Evolutionary conservation across 2,888 invertebrate species (phyloP).

Genomic region (Zaprionus obscuricornis): DNA sequence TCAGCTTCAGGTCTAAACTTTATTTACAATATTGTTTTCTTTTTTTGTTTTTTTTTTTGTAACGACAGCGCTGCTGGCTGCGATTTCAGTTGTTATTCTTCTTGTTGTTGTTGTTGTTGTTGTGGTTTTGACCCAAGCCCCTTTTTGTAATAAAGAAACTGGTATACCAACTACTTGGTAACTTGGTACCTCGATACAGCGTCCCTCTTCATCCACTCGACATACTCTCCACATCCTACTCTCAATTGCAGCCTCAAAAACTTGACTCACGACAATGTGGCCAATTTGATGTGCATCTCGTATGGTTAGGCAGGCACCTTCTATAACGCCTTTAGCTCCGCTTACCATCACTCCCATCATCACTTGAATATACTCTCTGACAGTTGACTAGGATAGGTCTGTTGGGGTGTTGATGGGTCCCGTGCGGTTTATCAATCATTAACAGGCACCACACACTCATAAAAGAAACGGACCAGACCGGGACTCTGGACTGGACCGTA

Average conservation of each 20-base stretch:
- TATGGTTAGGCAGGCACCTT: neutral
- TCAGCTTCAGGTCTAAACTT: conserved; percentile 72
- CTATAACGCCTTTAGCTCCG: neutral
- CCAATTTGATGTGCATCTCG: conserved; percentile 76
- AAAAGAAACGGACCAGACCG: too few relatives aligned
- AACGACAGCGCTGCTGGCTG: conserved; percentile 55
- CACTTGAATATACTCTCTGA: too few relatives aligned
- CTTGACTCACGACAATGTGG: conserved; percentile 69
- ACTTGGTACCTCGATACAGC: conserved; percentile 38
- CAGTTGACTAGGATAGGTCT: conserved; percentile 8
- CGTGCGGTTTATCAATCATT: conserved; percentile 77
- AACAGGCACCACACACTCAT: conserved; percentile 58
- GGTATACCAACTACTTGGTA: conserved; percentile 65
- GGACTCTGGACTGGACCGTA: too few relatives aligned
- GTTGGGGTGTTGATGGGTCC: conserved; percentile 74
- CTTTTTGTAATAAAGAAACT: conserved; percentile 78
- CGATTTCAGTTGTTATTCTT: conserved; percentile 35
- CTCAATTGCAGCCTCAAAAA: conserved; percentile 3
- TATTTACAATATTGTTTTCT: conserved; percentile 78
- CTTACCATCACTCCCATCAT: too few relatives aligned
- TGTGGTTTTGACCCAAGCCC: conserved; percentile 77
- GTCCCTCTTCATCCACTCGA: conserved; percentile 18
- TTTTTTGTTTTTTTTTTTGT: too few relatives aligned
- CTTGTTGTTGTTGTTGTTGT: conserved; percentile 43
- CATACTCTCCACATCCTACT: conserved; percentile 6